phyloP scores from a whole-genome alignment of 2,888 invertebrate genomes.

The Leucophenga maculata region DNA sequence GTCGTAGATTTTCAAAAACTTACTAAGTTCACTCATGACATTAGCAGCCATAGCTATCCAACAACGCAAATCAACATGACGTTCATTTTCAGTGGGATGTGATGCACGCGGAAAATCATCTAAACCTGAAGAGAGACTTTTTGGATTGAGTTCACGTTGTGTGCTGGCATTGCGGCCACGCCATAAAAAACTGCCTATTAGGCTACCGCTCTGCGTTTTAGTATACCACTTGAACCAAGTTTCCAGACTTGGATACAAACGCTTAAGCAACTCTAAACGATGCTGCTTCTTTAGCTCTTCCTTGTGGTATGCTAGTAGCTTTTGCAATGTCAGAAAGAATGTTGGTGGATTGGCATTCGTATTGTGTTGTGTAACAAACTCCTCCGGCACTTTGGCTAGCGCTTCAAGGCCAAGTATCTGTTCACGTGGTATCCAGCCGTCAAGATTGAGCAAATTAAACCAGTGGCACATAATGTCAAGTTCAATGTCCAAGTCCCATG shows the following conservation, averaged over 20 bases:
- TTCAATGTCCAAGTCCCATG: slow-evolving; percentile 87
- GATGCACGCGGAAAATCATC: slow-evolving; percentile 99
- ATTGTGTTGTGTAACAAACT: slow-evolving; percentile 95
- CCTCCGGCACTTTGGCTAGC: slow-evolving; percentile 91
- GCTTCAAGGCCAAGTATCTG: slow-evolving; percentile 92
- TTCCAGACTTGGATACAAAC: slow-evolving; percentile 80
- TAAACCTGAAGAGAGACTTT: slow-evolving; percentile 95
- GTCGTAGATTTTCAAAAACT: slow-evolving; percentile 79
- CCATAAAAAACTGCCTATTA: slow-evolving; percentile 93
- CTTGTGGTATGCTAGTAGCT: slow-evolving; percentile 77
- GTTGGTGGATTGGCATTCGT: slow-evolving; percentile 98
- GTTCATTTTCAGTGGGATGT: slow-evolving; percentile 91
- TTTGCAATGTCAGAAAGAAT: slow-evolving; percentile 87
- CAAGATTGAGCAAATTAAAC: slow-evolving; percentile 96
- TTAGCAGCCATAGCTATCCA: slow-evolving; percentile 96
- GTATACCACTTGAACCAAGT: slow-evolving; percentile 98
- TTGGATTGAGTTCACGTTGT: slow-evolving; percentile 92
- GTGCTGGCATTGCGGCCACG: slow-evolving; percentile 87
- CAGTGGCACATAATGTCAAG: slow-evolving; percentile 96
- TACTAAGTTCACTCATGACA: slow-evolving; percentile 83
- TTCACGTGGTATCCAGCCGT: slow-evolving; percentile 99
- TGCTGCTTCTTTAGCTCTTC: slow-evolving; percentile 75
- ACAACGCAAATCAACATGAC: slow-evolving; percentile 95
- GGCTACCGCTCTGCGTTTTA: slow-evolving; percentile 84
- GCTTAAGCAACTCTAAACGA: slow-evolving; percentile 75